Evolutionary conservation across 35 echinoderm and acorn worm species (phyloP).

Genomic region (Eucidaris tribuloides): DNA sequence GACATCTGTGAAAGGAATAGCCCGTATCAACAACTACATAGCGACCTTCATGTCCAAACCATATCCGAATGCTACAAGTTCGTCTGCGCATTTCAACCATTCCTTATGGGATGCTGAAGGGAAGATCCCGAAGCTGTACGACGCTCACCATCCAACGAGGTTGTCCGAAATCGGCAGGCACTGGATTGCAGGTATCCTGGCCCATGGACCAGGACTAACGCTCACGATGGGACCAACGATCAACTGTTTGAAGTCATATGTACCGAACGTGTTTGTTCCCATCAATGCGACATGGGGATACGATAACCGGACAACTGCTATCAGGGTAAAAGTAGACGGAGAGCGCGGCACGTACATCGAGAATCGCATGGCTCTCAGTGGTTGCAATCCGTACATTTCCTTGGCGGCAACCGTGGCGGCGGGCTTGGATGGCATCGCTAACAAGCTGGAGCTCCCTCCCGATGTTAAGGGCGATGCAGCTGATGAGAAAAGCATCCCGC

Average conservation of each 20-base stretch:
- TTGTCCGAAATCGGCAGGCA: constrained; percentile 40
- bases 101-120: constrained; percentile 48
- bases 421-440: constrained; percentile 61
- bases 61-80: not conserved
- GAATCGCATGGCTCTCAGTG: constrained; percentile 48
- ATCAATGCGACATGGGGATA: constrained; percentile 50
- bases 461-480: not conserved
- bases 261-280: constrained; percentile 38
- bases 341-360: constrained; percentile 44
- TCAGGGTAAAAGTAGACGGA: constrained; percentile 38
- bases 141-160: not conserved
- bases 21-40: constrained; percentile 32
- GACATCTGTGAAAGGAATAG: constrained; percentile 64
- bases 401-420: constrained; percentile 52
- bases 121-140: constrained; percentile 18
- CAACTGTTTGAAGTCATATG: constrained; percentile 15
- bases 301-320: constrained; percentile 52
- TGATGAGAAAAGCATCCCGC: not conserved
- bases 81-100: constrained; percentile 35
- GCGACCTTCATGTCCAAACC: constrained; percentile 77
- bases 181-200: constrained; percentile 59
- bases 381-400: constrained; percentile 51
- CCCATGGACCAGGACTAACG: constrained; percentile 45
- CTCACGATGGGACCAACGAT: constrained; percentile 22
- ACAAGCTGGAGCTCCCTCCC: constrained; percentile 20